phyloP scores from a whole-genome alignment of 1,140 invertebrate genomes.

The Drosophila parvula region DNA sequence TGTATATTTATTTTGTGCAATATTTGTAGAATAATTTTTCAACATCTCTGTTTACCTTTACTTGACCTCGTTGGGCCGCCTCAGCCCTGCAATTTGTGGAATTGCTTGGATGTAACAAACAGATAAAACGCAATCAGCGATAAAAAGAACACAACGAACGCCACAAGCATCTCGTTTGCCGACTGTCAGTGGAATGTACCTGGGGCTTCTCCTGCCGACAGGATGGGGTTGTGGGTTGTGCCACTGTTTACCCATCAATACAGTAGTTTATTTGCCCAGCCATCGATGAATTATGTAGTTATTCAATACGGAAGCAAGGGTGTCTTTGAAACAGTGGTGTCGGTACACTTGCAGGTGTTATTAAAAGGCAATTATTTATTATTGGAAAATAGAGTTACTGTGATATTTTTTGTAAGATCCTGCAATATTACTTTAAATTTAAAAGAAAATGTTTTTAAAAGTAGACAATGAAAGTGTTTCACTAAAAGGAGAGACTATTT shows the following conservation, averaged over 20 bases:
- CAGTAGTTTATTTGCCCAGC: conserved; percentile 39
- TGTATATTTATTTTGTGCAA: not conserved
- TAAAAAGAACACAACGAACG: conserved; percentile 64
- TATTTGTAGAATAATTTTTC: not conserved
- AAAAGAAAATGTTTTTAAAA: not conserved
- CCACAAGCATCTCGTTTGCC: conserved; percentile 52
- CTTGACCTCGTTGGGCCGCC: conserved; percentile 42
- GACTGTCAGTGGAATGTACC: conserved; percentile 21
- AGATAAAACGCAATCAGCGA: conserved; percentile 72
- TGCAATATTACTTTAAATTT: not conserved
- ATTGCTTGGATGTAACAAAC: conserved; percentile 68
- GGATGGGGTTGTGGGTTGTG: not conserved
- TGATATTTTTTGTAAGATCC: no score
- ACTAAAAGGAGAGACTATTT: not conserved
- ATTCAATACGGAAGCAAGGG: conserved; percentile 1
- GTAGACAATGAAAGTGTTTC: not conserved
- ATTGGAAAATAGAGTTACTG: no score
- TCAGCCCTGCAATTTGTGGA: conserved; percentile 61
- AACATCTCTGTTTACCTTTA: conserved; percentile 34
- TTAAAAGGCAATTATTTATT: no score
- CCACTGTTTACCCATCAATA: conserved; percentile 42
- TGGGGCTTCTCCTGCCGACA: not conserved
- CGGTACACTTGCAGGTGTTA: not conserved
- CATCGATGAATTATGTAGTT: conserved; percentile 32
- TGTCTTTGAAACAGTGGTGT: not conserved